phyloP scores from a whole-genome alignment of 1,140 invertebrate genomes.

The Sitobion miscanthi region DNA sequence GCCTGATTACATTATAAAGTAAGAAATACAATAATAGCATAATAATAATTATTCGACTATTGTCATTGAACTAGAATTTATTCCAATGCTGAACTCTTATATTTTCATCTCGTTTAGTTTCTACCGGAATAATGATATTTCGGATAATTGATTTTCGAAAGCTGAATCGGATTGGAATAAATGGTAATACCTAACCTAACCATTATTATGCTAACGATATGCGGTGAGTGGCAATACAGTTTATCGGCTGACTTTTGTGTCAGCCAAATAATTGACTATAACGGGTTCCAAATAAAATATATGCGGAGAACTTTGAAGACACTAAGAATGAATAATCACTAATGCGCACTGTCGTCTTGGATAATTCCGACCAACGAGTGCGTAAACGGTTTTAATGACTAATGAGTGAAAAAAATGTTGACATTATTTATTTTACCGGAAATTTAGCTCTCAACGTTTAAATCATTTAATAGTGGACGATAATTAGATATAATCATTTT shows the following conservation, averaged over 20 bases:
- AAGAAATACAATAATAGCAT: background rate
- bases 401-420: background rate
- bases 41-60: background rate
- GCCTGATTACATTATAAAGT: background rate
- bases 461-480: background rate
- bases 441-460: background rate
- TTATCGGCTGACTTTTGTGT: background rate
- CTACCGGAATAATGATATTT: background rate
- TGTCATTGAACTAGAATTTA: background rate
- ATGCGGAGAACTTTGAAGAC: background rate
- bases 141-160: background rate
- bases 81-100: background rate
- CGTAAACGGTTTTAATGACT: background rate
- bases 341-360: background rate
- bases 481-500: background rate
- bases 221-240: background rate
- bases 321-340: background rate
- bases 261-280: background rate
- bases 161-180: background rate
- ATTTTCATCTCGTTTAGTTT: background rate
- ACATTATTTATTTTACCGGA: too few species aligned
- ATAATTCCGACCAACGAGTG: background rate
- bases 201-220: background rate
- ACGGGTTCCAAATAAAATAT: background rate
- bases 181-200: background rate